Percentiles rank a stretch among this genome's conserved stretches.
These are phyloP conservation scores for Paratilapia polleni DNA, from an alignment of 2,113 vertebrate species.

Conservation along the genomic window DNA sequence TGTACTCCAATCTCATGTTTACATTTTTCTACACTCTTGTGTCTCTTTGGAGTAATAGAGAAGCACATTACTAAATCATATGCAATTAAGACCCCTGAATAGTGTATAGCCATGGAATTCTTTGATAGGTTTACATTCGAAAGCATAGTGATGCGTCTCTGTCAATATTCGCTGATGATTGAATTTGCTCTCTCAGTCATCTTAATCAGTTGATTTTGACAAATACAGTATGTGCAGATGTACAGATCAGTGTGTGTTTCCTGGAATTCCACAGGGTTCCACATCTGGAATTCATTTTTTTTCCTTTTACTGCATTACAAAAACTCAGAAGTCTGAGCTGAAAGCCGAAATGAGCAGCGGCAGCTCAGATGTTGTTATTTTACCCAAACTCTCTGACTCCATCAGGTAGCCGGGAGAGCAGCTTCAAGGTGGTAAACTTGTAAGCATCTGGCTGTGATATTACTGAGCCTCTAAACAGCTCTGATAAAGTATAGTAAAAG, in stretches of 20 bases:
- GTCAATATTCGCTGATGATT: neutral
- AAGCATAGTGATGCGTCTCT: neutral
- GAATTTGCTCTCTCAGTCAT: neutral
- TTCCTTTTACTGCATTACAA: constrained; percentile 38
- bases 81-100: neutral
- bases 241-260: constrained; percentile 51
- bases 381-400: constrained; percentile 1
- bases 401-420: constrained; percentile 47
- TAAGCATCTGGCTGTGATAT: constrained; percentile 18
- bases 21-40: constrained; percentile 5
- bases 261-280: constrained; percentile 59
- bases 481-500: neutral
- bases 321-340: constrained; percentile 29
- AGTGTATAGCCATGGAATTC: neutral
- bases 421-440: constrained; percentile 35
- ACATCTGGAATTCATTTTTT: constrained; percentile 73
- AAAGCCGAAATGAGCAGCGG: constrained; percentile 32
- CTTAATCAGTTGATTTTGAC: constrained; percentile 43
- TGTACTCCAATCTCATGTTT: neutral
- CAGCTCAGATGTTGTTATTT: constrained; percentile 37
- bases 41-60: constrained; percentile 44
- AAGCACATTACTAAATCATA: constrained; percentile 38
- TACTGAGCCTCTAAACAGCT: constrained; percentile 11
- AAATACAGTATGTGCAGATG: constrained; percentile 16
- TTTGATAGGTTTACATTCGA: neutral